These are phyloP conservation scores for Siphlonurus alternatus DNA, from an alignment of 2,888 invertebrate species.

Conservation along the genomic window DNA sequence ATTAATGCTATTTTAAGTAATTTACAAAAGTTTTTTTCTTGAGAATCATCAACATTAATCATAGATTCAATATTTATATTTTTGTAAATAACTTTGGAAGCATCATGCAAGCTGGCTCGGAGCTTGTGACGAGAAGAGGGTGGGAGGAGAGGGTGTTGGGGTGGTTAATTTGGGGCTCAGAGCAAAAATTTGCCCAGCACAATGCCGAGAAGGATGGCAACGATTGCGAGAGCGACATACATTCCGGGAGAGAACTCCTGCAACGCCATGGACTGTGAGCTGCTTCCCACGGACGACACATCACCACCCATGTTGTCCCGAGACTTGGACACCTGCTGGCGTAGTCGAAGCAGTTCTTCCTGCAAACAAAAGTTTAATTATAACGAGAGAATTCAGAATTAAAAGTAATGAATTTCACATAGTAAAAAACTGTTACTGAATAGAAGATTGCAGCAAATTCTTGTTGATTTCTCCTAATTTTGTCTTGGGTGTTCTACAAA, in stretches of 20 bases:
- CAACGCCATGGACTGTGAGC: constrained; percentile 36
- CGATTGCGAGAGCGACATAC: constrained; percentile 46
- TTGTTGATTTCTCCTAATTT: no score
- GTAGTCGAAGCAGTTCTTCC: constrained; percentile 18
- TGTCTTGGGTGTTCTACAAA: no score
- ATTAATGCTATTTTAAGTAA: neutral
- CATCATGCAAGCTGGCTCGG: neutral
- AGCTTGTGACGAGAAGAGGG: neutral
- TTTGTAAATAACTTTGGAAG: neutral
- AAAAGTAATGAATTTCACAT: no score
- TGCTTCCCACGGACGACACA: neutral
- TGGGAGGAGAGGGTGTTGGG: neutral
- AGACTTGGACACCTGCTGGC: constrained; percentile 9
- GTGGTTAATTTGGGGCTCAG: constrained; percentile 35
- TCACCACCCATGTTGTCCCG: neutral
- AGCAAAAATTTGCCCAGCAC: constrained; percentile 66
- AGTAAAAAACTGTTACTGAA: no score
- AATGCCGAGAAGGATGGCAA: constrained; percentile 53
- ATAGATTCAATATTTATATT: neutral
- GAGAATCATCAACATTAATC: neutral
- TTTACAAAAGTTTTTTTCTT: neutral
- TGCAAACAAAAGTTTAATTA: constrained; percentile 10
- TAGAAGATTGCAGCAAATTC: no score
- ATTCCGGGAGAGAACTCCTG: constrained; percentile 25
- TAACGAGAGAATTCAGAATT: no score